Evolutionary conservation across 64 coral and sea anemone genomes (phyloP), one percentile per base, ranked within the genome.

Genomic region (Pocillopora verrucosa): DNA sequence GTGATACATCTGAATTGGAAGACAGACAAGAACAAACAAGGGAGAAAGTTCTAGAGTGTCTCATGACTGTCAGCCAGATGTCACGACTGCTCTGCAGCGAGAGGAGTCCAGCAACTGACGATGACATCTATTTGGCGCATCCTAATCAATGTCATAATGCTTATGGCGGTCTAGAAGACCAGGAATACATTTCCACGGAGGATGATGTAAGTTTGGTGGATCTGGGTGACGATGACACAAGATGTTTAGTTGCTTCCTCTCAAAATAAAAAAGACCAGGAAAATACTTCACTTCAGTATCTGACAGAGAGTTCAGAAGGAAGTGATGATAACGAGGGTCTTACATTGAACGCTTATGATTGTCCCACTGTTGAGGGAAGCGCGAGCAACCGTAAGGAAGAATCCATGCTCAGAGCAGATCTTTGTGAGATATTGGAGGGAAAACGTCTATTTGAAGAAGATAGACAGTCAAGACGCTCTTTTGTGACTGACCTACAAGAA

Each of bases 401-500:
- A 24, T 10, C 67, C n/a, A 70, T 30, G 0, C 19, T 11, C 67
- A 70, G n/a, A 11, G 67, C 22, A 70, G 67, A 70, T 22, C 17
- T 22, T 17, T 36, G 56, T 30, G 82, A 17, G 2, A 26, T 9
- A 0, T 4, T 51, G 2, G 22, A 72, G 13, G 82, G 82, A 4
- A 85, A 38, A 72, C 51, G 20, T 4, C 65, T 72, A 10, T 85
- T 85, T 14, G 82, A 85, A 20, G 61, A 85, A 25, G 82, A 68
- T n/a, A 72, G 37, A 57, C 13, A 68, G 11, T 51, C 37, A 56
- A 85, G 82, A 85, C 11, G 36, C 56, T 57, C 38, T 9, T 22
- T 9, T 0, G 57, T 72, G 1, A 9, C 41, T 13, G 10, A 73
- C 0, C 56, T 72, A 25, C 63, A 72, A 51, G 65, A 57, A 16